Base-by-base conservation (phyloP, 2,888 invertebrate species). In the Dryobota labecula region DNA sequence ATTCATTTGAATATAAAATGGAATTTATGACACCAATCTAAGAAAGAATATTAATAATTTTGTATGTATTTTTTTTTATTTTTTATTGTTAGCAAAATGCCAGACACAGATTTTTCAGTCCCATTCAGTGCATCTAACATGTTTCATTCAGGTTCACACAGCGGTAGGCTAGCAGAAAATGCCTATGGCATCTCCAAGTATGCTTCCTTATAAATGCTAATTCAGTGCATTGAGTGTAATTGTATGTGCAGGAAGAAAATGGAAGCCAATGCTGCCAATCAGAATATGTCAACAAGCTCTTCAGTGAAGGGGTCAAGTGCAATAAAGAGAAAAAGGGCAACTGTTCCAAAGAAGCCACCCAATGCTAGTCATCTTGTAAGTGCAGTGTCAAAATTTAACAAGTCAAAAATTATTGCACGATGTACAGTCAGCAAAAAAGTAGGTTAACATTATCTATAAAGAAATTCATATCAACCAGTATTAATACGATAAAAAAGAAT, bases 251-350 rank as follows among this genome's bases (percentile, higher is more conserved):
- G 97, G 88, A 97, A 97, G 92, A 97, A 97, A 88, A 83, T 90
- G 68, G 95, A 96, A 75, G 80, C 88, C 63, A 89, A 85, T 86
- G 84, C 91, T 74, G 89, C 89, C n/a, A 92, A 92, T 75, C 94
- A 92, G 73, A 91, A 91, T 70, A 81, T 90, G 49, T 88, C 91
- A 54, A 86, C 92, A 69, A 90, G 90, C 82, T 87, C 90, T 76
- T 84, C 92, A 78, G 76, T 88, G 68, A 89, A 95, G 88, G 93
- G 91, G 75, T 89, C 94, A 66, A 94, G 90, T 89, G 87, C 93
- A 70, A 90, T 93, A 36, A 96, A 96, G 88, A 91, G 96, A 83
- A 96, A 95, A 91, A 91, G 95, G 85, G 89, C 95, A 63, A 92
- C 91, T 70, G 93, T 91, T 56, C 93, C 94, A 57, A 96, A 96